These are phyloP conservation scores for Agelastica alni DNA, from an alignment of 2,888 invertebrate genomes.

Conservation along the genomic window DNA sequence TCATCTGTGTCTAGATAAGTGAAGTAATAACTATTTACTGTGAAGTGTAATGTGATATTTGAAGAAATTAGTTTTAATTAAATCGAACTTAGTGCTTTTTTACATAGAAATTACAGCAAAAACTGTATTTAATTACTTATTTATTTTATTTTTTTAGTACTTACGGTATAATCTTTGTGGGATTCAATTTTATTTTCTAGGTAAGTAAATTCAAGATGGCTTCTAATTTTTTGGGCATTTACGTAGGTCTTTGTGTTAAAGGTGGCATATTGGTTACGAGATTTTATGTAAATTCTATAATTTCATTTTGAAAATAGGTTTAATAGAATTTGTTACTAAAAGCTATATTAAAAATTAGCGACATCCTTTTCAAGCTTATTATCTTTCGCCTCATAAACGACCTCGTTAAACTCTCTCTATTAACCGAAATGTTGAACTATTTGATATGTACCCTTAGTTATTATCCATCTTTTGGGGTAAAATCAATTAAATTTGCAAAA, in stretches of 20 bases:
- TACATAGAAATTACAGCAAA: neutral
- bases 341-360: neutral
- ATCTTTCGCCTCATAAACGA: no score
- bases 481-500: neutral
- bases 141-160: slow-evolving; percentile 7
- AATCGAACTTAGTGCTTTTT: neutral
- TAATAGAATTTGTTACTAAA: no score
- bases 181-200: slow-evolving; percentile 17
- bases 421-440: no score
- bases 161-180: neutral
- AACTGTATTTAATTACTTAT: slow-evolving; percentile 4
- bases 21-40: no score
- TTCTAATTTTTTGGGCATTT: neutral
- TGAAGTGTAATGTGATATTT: slow-evolving; percentile 1
- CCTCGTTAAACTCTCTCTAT: no score
- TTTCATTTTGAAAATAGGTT: no score
- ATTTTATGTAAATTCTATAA: no score
- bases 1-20: no score
- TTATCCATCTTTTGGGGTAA: no score
- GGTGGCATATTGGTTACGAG: no score
- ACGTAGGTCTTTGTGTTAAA: neutral
- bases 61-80: neutral
- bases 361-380: no score
- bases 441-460: no score
- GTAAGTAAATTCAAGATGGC: slow-evolving; percentile 13